A percentile compares a stretch with the other conserved stretches of the same genome.
phyloP scores from a whole-genome alignment of 2,797 vertebrate species.

The Hypotaenidia philippensis region DNA sequence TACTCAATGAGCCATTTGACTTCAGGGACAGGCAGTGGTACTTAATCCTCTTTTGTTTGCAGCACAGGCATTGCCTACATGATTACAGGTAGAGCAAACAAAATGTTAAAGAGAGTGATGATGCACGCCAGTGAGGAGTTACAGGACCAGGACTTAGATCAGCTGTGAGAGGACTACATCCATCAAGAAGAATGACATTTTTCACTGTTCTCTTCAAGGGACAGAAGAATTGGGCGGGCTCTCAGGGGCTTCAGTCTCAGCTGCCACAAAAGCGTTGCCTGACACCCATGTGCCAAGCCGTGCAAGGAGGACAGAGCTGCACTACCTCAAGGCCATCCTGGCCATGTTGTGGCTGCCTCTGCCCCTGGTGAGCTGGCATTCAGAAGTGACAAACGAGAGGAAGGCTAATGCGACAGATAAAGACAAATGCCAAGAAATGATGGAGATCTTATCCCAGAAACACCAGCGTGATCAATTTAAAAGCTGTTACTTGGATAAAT shows the following conservation, averaged over 20 bases:
- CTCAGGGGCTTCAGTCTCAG: not conserved
- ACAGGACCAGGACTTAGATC: not conserved
- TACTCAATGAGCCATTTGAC: not conserved
- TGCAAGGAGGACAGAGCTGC: not conserved
- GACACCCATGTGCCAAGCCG: accelerated
- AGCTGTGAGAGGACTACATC: not conserved
- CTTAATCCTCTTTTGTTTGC: not conserved
- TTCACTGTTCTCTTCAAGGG: not conserved
- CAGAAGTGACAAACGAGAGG: not conserved
- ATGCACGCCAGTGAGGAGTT: not conserved
- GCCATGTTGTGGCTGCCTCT: not conserved
- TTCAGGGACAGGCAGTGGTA: not conserved
- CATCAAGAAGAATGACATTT: not conserved
- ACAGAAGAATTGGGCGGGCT: not conserved
- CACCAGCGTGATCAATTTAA: not conserved
- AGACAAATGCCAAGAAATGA: conserved; percentile 8
- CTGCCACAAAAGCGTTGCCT: not conserved
- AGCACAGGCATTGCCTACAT: not conserved
- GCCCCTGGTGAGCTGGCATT: not conserved
- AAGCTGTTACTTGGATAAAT: conserved; percentile 37
- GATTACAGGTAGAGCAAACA: not conserved
- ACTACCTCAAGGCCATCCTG: not conserved
- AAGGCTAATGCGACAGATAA: conserved; percentile 2
- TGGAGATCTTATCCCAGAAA: conserved; percentile 8
- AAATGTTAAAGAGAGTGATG: not conserved